Evolutionary conservation across 2,113 vertebrate genomes (phyloP), one percentile per base, ranked within the genome.

Genomic region (Pelvicachromis taeniatus): DNA sequence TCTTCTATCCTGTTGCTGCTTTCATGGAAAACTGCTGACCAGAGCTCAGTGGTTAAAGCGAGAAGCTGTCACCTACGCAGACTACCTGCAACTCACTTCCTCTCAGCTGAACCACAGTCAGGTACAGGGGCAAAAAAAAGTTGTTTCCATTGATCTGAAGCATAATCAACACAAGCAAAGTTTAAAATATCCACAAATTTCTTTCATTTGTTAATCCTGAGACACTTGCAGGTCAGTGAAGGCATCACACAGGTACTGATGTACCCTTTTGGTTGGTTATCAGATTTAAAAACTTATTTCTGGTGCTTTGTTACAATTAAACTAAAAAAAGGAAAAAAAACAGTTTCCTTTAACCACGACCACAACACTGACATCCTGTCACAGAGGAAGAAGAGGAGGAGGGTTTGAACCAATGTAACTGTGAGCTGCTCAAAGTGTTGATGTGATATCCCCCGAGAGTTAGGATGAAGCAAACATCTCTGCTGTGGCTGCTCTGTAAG

Each of bases 231-330:
- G 54, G 35, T 35, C 54, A 26, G 54, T 14, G 23, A 56, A 56
- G 54, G 23, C 23, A 56, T 26, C 23, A 56, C 54, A 56, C 23
- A 56, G 1, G 6, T 56, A 26, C 54, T 26, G 54, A 26, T 56
- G 54, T 26, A 8, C 4, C 12, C 0, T 35, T 35, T 35, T 2
- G 26, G 54, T 56, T 56, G 2, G 35, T 35, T 35, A 35, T 35
- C 35, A 35, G 54, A 14, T 56, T 26, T 0, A 26, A 56, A 55
- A 23, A 54, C 2, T 0, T 0, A 54, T 54, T 54, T 54, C 0
- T 21, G 23, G n/a, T 56, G 21, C 0, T 55, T 56, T 14, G 23
- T 26, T 3, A 26, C 54, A 56, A 14, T 26, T 12, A 56, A 56
- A 14, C 6, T 55, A n/a, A 2, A 26, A 23, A 23, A 55, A 2